Evolutionary conservation across 2,113 vertebrate genomes (phyloP).

Genomic region (Macquaria ambigua): DNA sequence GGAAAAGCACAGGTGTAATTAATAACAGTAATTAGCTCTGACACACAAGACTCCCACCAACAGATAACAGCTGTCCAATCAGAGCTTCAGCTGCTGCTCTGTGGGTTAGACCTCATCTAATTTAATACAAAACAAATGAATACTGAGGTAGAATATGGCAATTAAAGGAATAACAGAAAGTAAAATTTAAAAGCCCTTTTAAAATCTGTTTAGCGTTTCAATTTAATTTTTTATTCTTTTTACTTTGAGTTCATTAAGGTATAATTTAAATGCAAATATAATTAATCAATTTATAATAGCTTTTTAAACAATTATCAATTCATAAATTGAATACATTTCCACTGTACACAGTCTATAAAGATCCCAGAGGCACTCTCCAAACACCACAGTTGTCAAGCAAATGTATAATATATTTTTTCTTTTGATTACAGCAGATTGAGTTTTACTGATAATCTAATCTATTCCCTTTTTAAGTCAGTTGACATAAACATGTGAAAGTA

Average conservation of each 20-base stretch:
- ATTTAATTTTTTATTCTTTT: not conserved
- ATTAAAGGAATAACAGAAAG: not conserved
- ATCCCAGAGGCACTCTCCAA: not conserved
- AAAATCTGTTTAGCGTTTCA: too few species aligned
- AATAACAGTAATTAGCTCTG: conserved; percentile 12
- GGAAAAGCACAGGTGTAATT: conserved; percentile 1
- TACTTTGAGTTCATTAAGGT: not conserved
- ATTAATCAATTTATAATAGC: not conserved
- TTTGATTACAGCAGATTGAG: not conserved
- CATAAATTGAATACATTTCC: not conserved
- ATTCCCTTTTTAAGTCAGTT: not conserved
- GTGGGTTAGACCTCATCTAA: not conserved
- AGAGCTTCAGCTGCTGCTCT: not conserved
- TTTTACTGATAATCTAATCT: not conserved
- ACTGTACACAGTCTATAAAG: not conserved
- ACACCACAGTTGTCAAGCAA: not conserved
- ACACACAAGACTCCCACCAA: not conserved
- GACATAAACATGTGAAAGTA: not conserved
- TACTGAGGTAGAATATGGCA: not conserved
- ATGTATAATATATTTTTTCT: not conserved
- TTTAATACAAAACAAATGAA: not conserved
- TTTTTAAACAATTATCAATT: not conserved
- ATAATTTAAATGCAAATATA: not conserved
- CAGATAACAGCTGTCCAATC: conserved; percentile 1
- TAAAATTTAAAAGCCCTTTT: too few species aligned